These are phyloP conservation scores for Brachypalpus laphriformis DNA, from an alignment of 2,888 invertebrate genomes.

Conservation along the genomic window DNA sequence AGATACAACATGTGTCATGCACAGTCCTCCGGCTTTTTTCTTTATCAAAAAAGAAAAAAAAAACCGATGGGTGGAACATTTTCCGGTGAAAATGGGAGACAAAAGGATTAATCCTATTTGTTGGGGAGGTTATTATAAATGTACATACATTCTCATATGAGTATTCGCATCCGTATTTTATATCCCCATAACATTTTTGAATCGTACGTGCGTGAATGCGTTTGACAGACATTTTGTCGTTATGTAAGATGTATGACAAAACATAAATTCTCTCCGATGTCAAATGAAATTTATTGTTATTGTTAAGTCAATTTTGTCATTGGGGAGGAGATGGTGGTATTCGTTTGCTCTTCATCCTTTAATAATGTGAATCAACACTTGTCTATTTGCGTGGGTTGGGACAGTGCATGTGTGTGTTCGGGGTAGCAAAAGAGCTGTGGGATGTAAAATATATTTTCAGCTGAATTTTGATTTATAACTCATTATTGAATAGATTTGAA, in stretches of 20 bases:
- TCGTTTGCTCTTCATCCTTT: slow-evolving; percentile 19
- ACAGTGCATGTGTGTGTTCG: neutral
- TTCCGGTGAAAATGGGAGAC: slow-evolving; percentile 10
- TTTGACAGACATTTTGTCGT: slow-evolving; percentile 70
- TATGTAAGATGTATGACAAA: slow-evolving; percentile 71
- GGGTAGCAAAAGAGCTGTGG: slow-evolving; percentile 1
- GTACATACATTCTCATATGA: neutral
- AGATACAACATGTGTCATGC: slow-evolving; percentile 48
- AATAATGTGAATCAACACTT: slow-evolving; percentile 34
- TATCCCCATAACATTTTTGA: slow-evolving; percentile 50
- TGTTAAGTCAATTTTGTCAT: slow-evolving; percentile 57
- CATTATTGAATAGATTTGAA: slow-evolving; percentile 12
- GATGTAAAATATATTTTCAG: slow-evolving; percentile 36
- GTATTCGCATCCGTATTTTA: slow-evolving; percentile 16
- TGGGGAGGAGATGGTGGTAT: neutral
- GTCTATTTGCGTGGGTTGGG: neutral
- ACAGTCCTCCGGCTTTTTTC: slow-evolving; percentile 13
- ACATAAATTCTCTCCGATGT: slow-evolving; percentile 63
- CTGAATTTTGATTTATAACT: slow-evolving; percentile 43
- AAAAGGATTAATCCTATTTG: slow-evolving; percentile 42
- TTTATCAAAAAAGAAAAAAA: slow-evolving; percentile 28
- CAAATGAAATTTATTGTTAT: slow-evolving; percentile 72
- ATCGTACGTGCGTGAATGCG: slow-evolving; percentile 70
- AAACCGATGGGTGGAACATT: slow-evolving; percentile 8
- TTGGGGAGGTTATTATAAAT: slow-evolving; percentile 30